Percentiles rank a stretch among this genome's conserved stretches.
phyloP scores from a whole-genome alignment of 2,797 vertebrate species.

The Cyprinodon diabolis region DNA sequence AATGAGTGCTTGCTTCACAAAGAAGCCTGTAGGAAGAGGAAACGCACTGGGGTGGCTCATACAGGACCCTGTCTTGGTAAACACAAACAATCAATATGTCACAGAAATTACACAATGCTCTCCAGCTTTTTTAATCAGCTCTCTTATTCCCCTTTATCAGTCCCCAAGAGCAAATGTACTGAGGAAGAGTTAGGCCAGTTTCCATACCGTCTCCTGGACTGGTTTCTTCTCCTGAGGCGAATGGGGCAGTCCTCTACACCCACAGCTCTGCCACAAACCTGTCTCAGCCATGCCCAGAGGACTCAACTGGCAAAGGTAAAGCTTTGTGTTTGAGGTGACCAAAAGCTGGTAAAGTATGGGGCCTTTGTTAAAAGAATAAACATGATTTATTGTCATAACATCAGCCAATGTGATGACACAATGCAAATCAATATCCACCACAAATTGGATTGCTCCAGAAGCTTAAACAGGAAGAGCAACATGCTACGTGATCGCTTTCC shows the following conservation, averaged over 20 bases:
- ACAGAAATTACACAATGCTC: constrained; percentile 25
- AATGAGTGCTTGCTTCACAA: constrained; percentile 80
- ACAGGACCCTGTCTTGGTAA: constrained; percentile 77
- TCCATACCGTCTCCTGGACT: constrained; percentile 81
- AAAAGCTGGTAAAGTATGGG: constrained; percentile 1
- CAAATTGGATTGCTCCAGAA: constrained; percentile 13
- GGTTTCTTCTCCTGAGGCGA: constrained; percentile 82
- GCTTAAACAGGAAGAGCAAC: constrained; percentile 23
- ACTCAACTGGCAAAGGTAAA: constrained; percentile 68
- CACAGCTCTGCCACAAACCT: constrained; percentile 66
- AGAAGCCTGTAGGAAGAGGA: constrained; percentile 79
- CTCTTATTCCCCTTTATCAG: constrained; percentile 56
- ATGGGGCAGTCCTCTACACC: constrained; percentile 71
- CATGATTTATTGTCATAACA: constrained; percentile 21
- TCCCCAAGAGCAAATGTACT: constrained; percentile 66
- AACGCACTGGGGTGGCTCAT: constrained; percentile 73
- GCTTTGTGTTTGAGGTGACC: background rate
- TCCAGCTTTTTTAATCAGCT: constrained; percentile 14
- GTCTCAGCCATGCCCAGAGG: constrained; percentile 69
- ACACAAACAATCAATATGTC: constrained; percentile 27
- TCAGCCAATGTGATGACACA: constrained; percentile 36
- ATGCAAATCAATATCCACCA: constrained; percentile 41
- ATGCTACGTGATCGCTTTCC: constrained; percentile 29
- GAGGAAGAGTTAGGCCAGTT: constrained; percentile 78
- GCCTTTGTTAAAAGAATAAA: background rate